These are phyloP conservation scores for Agonopterix subpropinquella DNA, from an alignment of 2,888 invertebrate genomes.

Conservation along the genomic window DNA sequence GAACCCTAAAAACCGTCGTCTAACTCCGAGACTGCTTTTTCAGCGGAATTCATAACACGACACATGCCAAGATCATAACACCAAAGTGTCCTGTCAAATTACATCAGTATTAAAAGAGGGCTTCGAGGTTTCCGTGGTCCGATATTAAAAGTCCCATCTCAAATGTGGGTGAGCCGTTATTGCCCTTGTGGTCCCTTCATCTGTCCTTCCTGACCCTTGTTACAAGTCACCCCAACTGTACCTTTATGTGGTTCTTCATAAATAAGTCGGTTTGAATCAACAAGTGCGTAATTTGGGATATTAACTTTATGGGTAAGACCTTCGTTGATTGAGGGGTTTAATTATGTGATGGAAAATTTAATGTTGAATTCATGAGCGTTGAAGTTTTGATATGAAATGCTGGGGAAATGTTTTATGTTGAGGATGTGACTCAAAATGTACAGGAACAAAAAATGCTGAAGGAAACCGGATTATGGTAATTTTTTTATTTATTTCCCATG, in stretches of 20 bases:
- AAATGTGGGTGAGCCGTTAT: slow-evolving; percentile 33
- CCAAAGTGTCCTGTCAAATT: slow-evolving; percentile 34
- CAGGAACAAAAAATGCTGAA: too few species aligned
- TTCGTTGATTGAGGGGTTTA: slow-evolving; percentile 3
- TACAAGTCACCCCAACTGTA: slow-evolving; percentile 23
- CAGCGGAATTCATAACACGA: slow-evolving; percentile 21
- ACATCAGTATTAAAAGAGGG: slow-evolving; percentile 30
- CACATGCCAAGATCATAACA: slow-evolving; percentile 19
- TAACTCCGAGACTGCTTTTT: slow-evolving; percentile 5
- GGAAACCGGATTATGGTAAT: too few species aligned
- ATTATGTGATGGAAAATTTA: slow-evolving; percentile 4
- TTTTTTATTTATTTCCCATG: too few species aligned
- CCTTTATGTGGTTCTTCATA: slow-evolving; percentile 18
- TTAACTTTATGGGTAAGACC: slow-evolving; percentile 3
- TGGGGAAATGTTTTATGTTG: too few species aligned
- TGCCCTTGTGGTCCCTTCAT: slow-evolving; percentile 44
- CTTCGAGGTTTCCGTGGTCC: slow-evolving; percentile 22
- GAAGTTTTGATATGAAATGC: too few species aligned
- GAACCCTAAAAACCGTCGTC: slow-evolving; percentile 15
- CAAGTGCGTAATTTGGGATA: slow-evolving; percentile 36
- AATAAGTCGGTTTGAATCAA: slow-evolving; percentile 32
- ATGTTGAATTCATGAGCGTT: too few species aligned
- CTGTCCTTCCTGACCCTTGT: slow-evolving; percentile 48
- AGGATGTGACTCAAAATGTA: too few species aligned
- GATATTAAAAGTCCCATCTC: slow-evolving; percentile 56